A percentile compares a stretch with the other conserved stretches of the same genome.
phyloP scores from a whole-genome alignment of 2,113 vertebrate genomes.

The Mus pahari region DNA sequence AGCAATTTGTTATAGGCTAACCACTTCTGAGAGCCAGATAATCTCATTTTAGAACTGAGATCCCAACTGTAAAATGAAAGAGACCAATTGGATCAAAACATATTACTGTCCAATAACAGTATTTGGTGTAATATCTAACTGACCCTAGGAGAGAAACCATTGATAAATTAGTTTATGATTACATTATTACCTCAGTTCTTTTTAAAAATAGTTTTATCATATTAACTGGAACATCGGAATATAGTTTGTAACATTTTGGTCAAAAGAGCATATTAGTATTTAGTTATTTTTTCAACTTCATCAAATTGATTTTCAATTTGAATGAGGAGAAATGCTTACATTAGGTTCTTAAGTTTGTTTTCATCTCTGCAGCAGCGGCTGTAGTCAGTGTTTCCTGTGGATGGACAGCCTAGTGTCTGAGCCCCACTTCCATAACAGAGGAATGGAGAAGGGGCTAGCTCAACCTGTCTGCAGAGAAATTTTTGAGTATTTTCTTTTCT shows the following conservation, averaged over 20 bases:
- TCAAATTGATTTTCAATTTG: conserved; percentile 9
- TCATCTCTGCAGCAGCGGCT: background rate
- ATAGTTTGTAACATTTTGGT: background rate
- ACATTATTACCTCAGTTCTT: background rate
- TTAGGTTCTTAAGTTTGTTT: background rate
- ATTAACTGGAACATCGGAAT: background rate
- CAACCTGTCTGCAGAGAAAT: background rate
- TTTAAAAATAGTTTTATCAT: background rate
- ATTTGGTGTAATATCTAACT: background rate
- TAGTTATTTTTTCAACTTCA: conserved; percentile 18
- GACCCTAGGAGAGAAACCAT: background rate
- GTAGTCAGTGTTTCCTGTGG: background rate
- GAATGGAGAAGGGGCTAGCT: background rate
- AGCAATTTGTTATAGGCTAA: background rate
- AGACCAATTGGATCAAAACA: conserved; percentile 5
- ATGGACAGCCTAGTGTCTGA: background rate
- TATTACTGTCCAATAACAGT: background rate
- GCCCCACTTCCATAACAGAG: background rate
- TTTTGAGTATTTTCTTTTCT: background rate
- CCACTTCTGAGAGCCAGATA: background rate
- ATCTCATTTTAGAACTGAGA: background rate
- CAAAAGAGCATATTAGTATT: background rate
- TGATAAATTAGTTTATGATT: background rate
- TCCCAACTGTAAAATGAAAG: conserved; percentile 11
- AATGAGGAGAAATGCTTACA: background rate